Evolutionary conservation across 2,797 vertebrate species (phyloP).

Genomic region (Thalassophryne amazonica): DNA sequence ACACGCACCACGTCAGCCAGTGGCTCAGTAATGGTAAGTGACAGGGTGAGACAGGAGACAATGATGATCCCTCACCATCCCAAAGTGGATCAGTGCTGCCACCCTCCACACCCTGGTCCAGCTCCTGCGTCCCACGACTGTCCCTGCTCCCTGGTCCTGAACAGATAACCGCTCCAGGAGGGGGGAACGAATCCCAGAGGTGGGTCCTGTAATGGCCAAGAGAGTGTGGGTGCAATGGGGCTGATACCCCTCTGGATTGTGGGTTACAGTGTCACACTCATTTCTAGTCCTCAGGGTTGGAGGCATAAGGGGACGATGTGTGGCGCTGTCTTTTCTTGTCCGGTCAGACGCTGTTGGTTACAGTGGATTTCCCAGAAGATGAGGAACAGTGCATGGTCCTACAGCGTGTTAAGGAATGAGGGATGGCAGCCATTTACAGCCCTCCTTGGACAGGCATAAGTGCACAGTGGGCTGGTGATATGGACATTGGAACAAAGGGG

Average conservation of each 20-base stretch:
- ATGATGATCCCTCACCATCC: constrained; percentile 69
- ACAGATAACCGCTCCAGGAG: constrained; percentile 71
- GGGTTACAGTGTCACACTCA: constrained; percentile 57
- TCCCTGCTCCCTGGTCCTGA: constrained; percentile 66
- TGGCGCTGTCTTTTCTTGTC: constrained; percentile 46
- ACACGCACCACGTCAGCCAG: constrained; percentile 37
- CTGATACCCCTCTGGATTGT: constrained; percentile 60
- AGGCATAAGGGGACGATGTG: constrained; percentile 19
- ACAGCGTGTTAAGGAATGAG: constrained; percentile 46
- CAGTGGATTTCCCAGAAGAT: constrained; percentile 39
- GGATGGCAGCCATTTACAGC: constrained; percentile 50
- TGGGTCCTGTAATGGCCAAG: constrained; percentile 43
- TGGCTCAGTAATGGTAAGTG: constrained; percentile 62
- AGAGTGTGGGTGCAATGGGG: constrained; percentile 53
- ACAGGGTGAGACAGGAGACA: constrained; percentile 70
- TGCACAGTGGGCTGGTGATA: constrained; percentile 56
- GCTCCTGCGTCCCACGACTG: constrained; percentile 42
- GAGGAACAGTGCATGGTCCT: constrained; percentile 40
- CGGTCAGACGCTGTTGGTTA: constrained; percentile 55
- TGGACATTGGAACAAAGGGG: constrained; percentile 65
- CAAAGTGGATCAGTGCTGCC: constrained; percentile 62
- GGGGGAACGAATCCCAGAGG: constrained; percentile 59
- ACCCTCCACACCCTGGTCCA: constrained; percentile 37
- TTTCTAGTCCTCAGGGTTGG: constrained; percentile 32
- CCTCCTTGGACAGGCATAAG: constrained; percentile 53